Evolutionary conservation across 2,797 vertebrate genomes (phyloP).

Genomic region (Sebastes taczanowskii): DNA sequence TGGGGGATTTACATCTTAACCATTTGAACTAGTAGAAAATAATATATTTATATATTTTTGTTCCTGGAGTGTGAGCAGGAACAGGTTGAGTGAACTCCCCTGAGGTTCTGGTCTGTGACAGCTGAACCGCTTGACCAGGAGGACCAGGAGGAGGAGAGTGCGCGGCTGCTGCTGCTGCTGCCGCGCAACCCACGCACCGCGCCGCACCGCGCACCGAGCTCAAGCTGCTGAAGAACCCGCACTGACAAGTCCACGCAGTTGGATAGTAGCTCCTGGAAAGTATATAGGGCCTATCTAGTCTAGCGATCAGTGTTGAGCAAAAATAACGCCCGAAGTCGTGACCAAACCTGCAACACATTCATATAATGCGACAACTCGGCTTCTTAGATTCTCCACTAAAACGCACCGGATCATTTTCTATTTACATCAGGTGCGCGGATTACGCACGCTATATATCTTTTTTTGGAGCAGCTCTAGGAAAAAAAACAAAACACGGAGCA

Average conservation of each 20-base stretch:
- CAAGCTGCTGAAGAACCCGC: slow-evolving; percentile 40
- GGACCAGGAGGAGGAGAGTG: slow-evolving; percentile 36
- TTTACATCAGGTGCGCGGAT: slow-evolving; percentile 41
- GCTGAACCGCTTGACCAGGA: slow-evolving; percentile 49
- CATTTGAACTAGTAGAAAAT: background rate
- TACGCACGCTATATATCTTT: slow-evolving; percentile 8
- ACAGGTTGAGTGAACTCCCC: slow-evolving; percentile 17
- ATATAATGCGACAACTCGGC: slow-evolving; percentile 44
- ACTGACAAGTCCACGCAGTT: slow-evolving; percentile 50
- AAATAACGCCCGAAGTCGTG: slow-evolving; percentile 53
- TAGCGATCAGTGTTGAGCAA: slow-evolving; percentile 12
- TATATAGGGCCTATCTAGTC: slow-evolving; percentile 27
- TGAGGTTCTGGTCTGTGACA: slow-evolving; percentile 49
- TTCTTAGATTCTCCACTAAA: slow-evolving; percentile 3
- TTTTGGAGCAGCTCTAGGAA: slow-evolving; percentile 31
- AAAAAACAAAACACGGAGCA: slow-evolving; percentile 22
- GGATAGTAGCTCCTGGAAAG: slow-evolving; percentile 36
- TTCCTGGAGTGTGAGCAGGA: background rate
- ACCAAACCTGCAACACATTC: slow-evolving; percentile 28
- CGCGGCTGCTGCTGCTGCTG: background rate
- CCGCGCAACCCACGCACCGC: too few species aligned
- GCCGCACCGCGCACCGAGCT: slow-evolving; percentile 36
- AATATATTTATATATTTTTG: background rate
- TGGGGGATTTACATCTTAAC: background rate
- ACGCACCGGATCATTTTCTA: slow-evolving; percentile 34